Evolutionary conservation across 2,888 invertebrate genomes (phyloP), one percentile per base, ranked within the genome.

Genomic region (Phorcus lineatus): DNA sequence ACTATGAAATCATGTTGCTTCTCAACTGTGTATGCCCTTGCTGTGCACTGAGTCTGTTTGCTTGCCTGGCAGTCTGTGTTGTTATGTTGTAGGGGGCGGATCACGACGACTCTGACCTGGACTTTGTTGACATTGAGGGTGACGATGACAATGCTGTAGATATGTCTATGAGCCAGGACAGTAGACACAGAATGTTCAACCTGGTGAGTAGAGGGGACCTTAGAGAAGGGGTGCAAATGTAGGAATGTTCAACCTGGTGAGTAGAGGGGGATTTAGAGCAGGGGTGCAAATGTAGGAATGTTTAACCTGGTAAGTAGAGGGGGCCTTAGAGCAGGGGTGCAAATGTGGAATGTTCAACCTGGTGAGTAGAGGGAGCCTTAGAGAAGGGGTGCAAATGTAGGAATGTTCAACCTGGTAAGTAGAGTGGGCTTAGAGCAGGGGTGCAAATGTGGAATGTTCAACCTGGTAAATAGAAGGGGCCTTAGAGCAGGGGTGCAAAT

Each of bases 61-160:
- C 52, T 7, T 74, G 77, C 70, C 52, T 47, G 74, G 74, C 54
- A 70, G 19, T 22, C 36, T n/a, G 52, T 78, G 55, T 62, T 74
- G 70, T 36, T 52, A 31, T 22, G 57, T 74, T 53, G 28, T 81
- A 85, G 85, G 78, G 70, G 40, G 67, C 57, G n/a, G 82, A 82
- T 54, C 78, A 55, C 66, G 84, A 83, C 6, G 81, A 82, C 24
- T 87, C 84, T 19, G 91, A 91, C 75, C 88, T 90, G 0, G 93
- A 93, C 79, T 92, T 91, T 87, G 91, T 93, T 7, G 93, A 93
- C 82, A 90, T 93, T 11, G 93, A 93, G 83, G 93, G 91, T 11
- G 92, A 92, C 81, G 91, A 91, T 53, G 91, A 91, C 28, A 88
- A 86, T 67, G 86, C 86, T 16, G 81, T 81, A 40, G 82, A 87